Evolutionary conservation across 2,797 vertebrate genomes (phyloP).

Genomic region (Lates japonicus): DNA sequence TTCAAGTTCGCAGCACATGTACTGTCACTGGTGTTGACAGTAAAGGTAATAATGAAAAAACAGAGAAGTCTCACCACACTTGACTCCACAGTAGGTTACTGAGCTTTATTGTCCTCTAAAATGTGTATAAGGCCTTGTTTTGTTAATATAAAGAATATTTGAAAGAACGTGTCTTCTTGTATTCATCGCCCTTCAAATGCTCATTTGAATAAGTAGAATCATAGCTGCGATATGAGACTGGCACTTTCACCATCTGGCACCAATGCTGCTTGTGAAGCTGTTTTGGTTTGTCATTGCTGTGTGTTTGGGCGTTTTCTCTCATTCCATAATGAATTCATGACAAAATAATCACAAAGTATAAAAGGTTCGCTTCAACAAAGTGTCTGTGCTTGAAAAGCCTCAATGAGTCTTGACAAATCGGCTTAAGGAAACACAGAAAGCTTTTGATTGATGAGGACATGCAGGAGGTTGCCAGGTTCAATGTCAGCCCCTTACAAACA

Average conservation of each 20-base stretch:
- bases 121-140: background rate
- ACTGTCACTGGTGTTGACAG: background rate
- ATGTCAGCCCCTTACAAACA: conserved; percentile 21
- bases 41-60: background rate
- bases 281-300: background rate
- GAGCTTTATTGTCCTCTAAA: background rate
- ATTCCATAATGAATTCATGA: conserved; percentile 30
- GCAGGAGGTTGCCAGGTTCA: conserved; percentile 47
- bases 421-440: conserved; percentile 36
- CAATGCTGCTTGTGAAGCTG: conserved; percentile 8
- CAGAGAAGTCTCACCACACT: no score
- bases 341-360: conserved; percentile 41
- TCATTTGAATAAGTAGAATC: background rate
- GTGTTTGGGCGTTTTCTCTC: conserved; percentile 10
- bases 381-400: conserved; percentile 23
- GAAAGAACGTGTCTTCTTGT: background rate
- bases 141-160: background rate
- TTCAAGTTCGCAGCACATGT: no score
- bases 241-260: conserved; percentile 26
- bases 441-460: conserved; percentile 33
- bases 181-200: background rate
- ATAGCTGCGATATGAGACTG: background rate
- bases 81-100: background rate
- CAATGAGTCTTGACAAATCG: conserved; percentile 36
- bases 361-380: conserved; percentile 47